phyloP scores from a whole-genome alignment of 2,888 invertebrate species.

The Galerucella pusilla region DNA sequence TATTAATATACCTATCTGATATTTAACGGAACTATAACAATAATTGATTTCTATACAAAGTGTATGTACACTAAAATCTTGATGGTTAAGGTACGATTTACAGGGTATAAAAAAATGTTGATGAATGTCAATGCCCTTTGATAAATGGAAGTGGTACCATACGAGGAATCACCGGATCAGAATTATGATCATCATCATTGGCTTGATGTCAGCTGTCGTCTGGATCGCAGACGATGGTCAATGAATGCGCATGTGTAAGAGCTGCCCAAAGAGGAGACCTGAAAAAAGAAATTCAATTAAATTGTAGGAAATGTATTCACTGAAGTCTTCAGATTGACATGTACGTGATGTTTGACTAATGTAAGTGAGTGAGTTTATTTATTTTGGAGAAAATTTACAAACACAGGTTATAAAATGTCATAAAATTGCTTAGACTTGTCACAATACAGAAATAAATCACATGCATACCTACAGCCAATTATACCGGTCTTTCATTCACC shows the following conservation, averaged over 20 bases:
- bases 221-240: conserved; percentile 54
- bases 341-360: too few species aligned
- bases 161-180: conserved; percentile 60
- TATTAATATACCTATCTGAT: not conserved
- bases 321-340: too few species aligned
- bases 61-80: not conserved
- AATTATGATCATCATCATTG: conserved; percentile 48
- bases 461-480: too few species aligned
- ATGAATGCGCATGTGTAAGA: conserved; percentile 77
- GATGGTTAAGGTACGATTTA: conserved; percentile 10
- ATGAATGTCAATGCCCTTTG: conserved; percentile 50
- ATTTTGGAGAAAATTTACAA: too few species aligned
- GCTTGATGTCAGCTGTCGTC: conserved; percentile 61
- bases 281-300: conserved; percentile 52
- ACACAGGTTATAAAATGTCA: too few species aligned
- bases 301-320: too few species aligned
- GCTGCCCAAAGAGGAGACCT: conserved; percentile 86
- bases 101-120: conserved; percentile 32
- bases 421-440: too few species aligned
- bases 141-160: conserved; percentile 61
- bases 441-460: too few species aligned
- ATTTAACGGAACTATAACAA: conserved; percentile 7
- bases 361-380: too few species aligned
- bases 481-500: too few species aligned
- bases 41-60: conserved; percentile 14